Base-by-base conservation (phyloP, 1,140 invertebrate genomes). In the Lucilia sericata region DNA sequence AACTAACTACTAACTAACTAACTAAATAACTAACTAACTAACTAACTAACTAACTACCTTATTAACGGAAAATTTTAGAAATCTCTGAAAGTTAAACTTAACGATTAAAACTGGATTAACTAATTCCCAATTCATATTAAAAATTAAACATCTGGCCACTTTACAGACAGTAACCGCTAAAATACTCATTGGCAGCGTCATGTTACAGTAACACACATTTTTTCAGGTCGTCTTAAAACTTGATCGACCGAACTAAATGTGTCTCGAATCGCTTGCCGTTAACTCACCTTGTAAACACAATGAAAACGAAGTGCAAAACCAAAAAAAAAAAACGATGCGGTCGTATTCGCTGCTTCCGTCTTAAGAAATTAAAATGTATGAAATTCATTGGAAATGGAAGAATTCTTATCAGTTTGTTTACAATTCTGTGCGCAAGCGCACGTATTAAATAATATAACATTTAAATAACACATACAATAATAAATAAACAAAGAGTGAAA, bases 321-420 rank as follows among this genome's bases (percentile, higher is more conserved):
- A 76, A 14, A 76, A n/a, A n/a, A n/a, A n/a, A n/a, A n/a, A n/a
- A 30, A 42, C 8, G 19, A 10, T 70, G 65, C 17, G 17, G 19
- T 21, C 21, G n/a, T n/a, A 78, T 78, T 25, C 47, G 5, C 42
- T 42, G 42, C 42, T 80, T 80, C 76, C 76, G 76, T 80, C 76
- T 80, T 80, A 49, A 51, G 76, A 80, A 42, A 42, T 47, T 19
- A 4, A 80, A 49, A 21, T 12, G 76, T 25, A n/a, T 76, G 74
- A 76, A 76, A 76, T 42, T 76, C 8, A 7, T 2, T 21, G 42
- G 13, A 17, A 51, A 8, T 13, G 49, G 19, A 49, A 49, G 47
- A 80, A 80, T 78, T 80, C 76, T 80, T 49, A 80, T 49, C 76
- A 80, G 76, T 80, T 51, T 80, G 42, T 80, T 49, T 49, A 49